These are phyloP conservation scores for Cyprinus carpio DNA, from an alignment of 2,113 vertebrate genomes.

Conservation along the genomic window DNA sequence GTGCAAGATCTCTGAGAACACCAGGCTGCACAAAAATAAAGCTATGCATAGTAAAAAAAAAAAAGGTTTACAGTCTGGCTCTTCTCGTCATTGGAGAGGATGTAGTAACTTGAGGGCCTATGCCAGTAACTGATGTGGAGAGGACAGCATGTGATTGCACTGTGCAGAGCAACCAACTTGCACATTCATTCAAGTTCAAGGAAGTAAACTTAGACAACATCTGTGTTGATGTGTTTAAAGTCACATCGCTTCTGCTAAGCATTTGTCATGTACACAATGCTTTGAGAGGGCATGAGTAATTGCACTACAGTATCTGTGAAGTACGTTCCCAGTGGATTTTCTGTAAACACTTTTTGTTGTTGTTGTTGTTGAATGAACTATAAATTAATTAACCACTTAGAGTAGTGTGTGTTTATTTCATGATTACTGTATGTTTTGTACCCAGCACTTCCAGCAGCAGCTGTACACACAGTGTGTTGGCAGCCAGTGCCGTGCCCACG, in stretches of 20 bases:
- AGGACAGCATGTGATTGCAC: constrained; percentile 17
- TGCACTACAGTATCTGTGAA: background rate
- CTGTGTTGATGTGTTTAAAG: background rate
- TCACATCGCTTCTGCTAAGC: background rate
- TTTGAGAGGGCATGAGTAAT: background rate
- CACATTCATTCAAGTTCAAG: constrained; percentile 7
- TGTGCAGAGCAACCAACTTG: constrained; percentile 3
- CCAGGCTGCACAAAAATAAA: background rate
- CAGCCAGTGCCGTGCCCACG: constrained; percentile 78
- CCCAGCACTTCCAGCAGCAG: constrained; percentile 84
- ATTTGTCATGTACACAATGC: background rate
- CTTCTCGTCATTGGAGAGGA: constrained; percentile 32
- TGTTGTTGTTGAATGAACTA: background rate
- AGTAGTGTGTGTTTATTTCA: background rate
- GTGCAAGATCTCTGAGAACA: constrained; percentile 22
- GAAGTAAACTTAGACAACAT: constrained; percentile 8
- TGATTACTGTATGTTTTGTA: constrained; percentile 68
- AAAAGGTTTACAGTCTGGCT: background rate
- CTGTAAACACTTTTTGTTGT: background rate
- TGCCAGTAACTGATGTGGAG: constrained; percentile 29
- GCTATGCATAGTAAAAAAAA: constrained; percentile 25
- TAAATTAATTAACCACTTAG: background rate
- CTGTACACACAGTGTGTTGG: constrained; percentile 70
- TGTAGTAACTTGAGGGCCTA: background rate
- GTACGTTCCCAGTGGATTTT: background rate